Conservation (phyloP, 2,113 vertebrate genomes). For the Parus major region DNA sequence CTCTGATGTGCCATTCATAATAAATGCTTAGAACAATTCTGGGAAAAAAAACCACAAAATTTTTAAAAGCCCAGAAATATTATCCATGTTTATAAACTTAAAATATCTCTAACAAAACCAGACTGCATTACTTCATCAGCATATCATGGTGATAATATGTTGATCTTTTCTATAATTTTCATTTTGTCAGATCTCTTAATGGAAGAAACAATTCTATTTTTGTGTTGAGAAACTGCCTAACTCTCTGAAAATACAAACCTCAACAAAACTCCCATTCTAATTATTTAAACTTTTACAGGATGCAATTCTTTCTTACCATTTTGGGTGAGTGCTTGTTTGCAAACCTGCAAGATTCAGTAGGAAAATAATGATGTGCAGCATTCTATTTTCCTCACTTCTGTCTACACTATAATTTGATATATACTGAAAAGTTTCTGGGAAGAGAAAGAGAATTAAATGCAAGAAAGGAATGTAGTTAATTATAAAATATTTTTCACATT, state of each 20-base stretch:
- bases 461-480: background rate
- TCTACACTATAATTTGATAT: background rate
- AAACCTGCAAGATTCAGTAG: background rate
- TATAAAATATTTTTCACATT: background rate
- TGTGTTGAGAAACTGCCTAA: background rate
- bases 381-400: background rate
- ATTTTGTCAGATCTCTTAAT: background rate
- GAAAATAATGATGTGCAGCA: background rate
- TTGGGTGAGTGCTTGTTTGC: background rate
- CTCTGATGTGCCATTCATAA: background rate
- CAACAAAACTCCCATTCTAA: background rate
- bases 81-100: background rate
- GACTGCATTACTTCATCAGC: background rate
- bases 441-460: background rate
- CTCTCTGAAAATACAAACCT: background rate
- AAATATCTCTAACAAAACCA: background rate
- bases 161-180: background rate
- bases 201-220: background rate
- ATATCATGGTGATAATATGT: background rate
- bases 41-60: background rate
- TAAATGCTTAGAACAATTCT: background rate
- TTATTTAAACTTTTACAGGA: background rate
- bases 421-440: background rate
- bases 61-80: rapidly evolving
- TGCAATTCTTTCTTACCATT: background rate